Percentiles rank a stretch among this genome's conserved stretches.
phyloP scores from a whole-genome alignment of 1,140 invertebrate genomes.

The Drosophila tropicalis region DNA sequence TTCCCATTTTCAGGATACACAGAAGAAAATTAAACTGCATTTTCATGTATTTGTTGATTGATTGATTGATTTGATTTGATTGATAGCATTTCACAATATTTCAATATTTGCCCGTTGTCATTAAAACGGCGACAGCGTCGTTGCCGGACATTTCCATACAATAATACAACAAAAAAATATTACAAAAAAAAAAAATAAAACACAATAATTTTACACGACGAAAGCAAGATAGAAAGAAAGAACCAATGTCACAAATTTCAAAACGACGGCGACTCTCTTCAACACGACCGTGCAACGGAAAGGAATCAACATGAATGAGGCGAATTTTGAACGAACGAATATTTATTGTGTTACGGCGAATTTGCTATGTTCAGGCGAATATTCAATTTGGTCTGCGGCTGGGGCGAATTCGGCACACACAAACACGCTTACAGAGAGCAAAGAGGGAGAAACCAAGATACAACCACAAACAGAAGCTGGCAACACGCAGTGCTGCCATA shows the following conservation, averaged over 20 bases:
- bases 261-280: slow-evolving; percentile 35
- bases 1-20: slow-evolving; percentile 16
- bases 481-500: too few relatives aligned
- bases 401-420: too few relatives aligned
- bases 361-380: too few relatives aligned
- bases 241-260: slow-evolving; percentile 41
- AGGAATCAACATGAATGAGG: slow-evolving; percentile 44
- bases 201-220: too few relatives aligned
- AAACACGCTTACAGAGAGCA: slow-evolving; percentile 1
- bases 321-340: too few relatives aligned
- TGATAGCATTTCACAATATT: slow-evolving; percentile 9
- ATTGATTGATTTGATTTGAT: background rate
- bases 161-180: background rate
- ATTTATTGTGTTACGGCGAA: too few relatives aligned
- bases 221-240: slow-evolving; percentile 18
- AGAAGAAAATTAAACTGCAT: slow-evolving; percentile 16
- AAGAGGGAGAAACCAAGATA: background rate
- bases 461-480: slow-evolving; percentile 35
- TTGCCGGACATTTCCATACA: slow-evolving; percentile 14
- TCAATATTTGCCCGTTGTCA: slow-evolving; percentile 20
- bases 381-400: too few relatives aligned
- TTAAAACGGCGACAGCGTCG: slow-evolving; percentile 45
- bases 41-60: slow-evolving; percentile 20
- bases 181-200: background rate
- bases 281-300: slow-evolving; percentile 55